These are phyloP conservation scores for Hyalella azteca DNA, from an alignment of 2,888 invertebrate genomes.

Conservation along the genomic window DNA sequence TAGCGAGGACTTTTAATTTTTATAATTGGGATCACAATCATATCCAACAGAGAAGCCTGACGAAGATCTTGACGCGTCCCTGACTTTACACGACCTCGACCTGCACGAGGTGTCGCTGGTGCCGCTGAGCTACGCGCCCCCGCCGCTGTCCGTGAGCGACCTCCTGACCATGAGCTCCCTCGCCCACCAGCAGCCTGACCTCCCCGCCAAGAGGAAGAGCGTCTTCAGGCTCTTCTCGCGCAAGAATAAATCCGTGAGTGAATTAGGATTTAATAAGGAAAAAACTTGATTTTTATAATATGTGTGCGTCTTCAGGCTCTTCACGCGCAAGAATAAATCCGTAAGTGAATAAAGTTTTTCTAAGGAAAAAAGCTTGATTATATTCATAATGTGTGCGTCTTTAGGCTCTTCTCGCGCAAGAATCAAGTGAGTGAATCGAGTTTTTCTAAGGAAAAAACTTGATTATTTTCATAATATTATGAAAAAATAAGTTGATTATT, in stretches of 20 bases:
- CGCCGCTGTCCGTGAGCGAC: conserved; percentile 63
- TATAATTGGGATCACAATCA: no score
- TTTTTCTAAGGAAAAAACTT: no score
- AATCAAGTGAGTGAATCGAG: conserved; percentile 45
- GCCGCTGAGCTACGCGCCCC: conserved; percentile 64
- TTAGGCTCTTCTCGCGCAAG: conserved; percentile 52
- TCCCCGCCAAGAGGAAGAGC: conserved; percentile 64
- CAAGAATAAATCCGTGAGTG: conserved; percentile 53
- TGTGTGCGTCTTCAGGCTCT: conserved; percentile 55
- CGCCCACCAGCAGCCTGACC: conserved; percentile 64
- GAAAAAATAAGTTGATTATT: no score
- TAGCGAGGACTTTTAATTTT: no score
- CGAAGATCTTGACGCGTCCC: conserved; percentile 68
- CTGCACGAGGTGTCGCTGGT: conserved; percentile 72
- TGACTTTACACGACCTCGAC: conserved; percentile 71
- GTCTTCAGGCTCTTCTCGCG: conserved; percentile 52
- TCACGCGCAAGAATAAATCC: conserved; percentile 53
- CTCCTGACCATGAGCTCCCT: conserved; percentile 60
- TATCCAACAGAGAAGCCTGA: conserved; percentile 69
- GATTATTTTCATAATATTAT: no score
- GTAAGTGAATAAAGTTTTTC: conserved; percentile 39
- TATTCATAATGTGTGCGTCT: no score
- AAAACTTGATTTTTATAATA: no score
- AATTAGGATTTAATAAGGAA: not conserved
- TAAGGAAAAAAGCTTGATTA: no score